Evolutionary conservation across 2,797 vertebrate genomes (phyloP).

Genomic region (Aplochiton taeniatus): DNA sequence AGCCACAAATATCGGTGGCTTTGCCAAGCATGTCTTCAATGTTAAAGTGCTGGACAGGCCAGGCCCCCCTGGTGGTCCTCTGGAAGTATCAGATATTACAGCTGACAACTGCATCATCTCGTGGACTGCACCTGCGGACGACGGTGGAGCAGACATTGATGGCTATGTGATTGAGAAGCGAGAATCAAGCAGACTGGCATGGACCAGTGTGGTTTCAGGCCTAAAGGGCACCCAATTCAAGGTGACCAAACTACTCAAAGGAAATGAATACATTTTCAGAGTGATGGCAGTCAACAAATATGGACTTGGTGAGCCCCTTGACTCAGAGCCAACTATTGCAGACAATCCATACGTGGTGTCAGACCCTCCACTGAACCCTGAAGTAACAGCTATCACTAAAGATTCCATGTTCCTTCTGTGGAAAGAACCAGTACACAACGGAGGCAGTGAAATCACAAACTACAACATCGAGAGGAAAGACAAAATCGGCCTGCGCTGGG

Average conservation of each 20-base stretch:
- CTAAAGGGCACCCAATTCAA: conserved; percentile 85
- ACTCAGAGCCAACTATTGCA: conserved; percentile 88
- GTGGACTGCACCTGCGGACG: conserved; percentile 90
- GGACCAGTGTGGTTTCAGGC: conserved; percentile 89
- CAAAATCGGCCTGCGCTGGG: conserved; percentile 88
- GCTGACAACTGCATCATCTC: conserved; percentile 90
- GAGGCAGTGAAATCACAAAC: conserved; percentile 90
- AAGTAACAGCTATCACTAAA: conserved; percentile 92
- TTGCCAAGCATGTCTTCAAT: conserved; percentile 95
- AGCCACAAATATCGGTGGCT: conserved; percentile 94
- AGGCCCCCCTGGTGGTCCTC: conserved; percentile 90
- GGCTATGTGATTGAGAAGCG: conserved; percentile 94
- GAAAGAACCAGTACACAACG: conserved; percentile 91
- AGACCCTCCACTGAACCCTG: conserved; percentile 89
- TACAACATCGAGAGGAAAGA: conserved; percentile 95
- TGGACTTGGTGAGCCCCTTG: conserved; percentile 90
- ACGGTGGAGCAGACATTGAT: conserved; percentile 94
- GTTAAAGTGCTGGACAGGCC: conserved; percentile 96
- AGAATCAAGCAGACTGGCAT: conserved; percentile 95
- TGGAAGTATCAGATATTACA: conserved; percentile 85
- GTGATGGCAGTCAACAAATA: conserved; percentile 99
- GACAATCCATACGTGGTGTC: conserved; percentile 90
- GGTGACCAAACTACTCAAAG: conserved; percentile 93
- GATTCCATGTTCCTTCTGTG: conserved; percentile 96
- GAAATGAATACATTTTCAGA: conserved; percentile 98